Evolutionary conservation across 1,140 invertebrate species (phyloP).

Genomic region (Archivesica marissinica): DNA sequence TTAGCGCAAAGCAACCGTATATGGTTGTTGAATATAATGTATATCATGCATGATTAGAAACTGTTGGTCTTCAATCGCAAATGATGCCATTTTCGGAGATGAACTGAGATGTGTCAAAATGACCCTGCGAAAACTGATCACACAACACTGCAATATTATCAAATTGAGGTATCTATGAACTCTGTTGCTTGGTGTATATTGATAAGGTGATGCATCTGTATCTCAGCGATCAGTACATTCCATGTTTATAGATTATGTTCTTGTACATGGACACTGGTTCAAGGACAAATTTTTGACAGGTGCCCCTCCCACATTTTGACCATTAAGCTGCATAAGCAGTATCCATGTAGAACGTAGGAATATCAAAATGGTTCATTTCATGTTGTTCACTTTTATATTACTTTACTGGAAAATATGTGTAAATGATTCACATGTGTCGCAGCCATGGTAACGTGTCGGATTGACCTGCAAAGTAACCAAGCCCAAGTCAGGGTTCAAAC

Average conservation of each 20-base stretch:
- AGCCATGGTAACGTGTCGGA: too few relatives aligned
- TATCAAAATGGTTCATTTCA: too few relatives aligned
- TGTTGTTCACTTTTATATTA: too few relatives aligned
- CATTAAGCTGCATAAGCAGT: too few relatives aligned
- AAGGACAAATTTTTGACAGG: constrained; percentile 50
- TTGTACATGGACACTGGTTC: neutral
- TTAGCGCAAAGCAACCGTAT: neutral
- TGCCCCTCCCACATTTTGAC: constrained; percentile 56
- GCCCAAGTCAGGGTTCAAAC: too few relatives aligned
- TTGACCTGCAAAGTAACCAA: too few relatives aligned
- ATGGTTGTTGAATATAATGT: constrained; percentile 2
- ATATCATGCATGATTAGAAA: neutral
- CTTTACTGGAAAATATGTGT: too few relatives aligned
- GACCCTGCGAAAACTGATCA: constrained; percentile 37
- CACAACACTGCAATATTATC: constrained; percentile 17
- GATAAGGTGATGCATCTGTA: too few relatives aligned
- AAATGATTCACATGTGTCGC: too few relatives aligned
- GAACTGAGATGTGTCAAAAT: constrained; percentile 57
- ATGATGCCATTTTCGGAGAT: constrained; percentile 5
- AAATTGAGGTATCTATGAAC: neutral
- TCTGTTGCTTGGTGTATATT: too few relatives aligned
- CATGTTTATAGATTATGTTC: neutral
- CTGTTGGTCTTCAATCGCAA: neutral
- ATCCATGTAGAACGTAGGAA: too few relatives aligned
- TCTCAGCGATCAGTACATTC: too few relatives aligned